Conservation (phyloP, 2,888 invertebrate species). For the Nezara viridula region DNA sequence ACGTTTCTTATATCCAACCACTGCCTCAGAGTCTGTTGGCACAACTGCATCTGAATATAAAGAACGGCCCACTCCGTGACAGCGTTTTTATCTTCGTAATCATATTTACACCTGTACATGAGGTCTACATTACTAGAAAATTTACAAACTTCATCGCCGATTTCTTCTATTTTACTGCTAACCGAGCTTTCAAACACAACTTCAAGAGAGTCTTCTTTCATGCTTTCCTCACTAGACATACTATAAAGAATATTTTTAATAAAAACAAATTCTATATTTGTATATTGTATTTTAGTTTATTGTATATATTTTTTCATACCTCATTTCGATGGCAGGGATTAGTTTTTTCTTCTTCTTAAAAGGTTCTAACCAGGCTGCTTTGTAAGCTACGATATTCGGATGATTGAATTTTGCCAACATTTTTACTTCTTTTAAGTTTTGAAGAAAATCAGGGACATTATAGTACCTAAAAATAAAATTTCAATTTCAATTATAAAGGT, state of each 20-base stretch:
- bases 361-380: slow-evolving; percentile 86
- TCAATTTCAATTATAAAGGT: too few relatives aligned
- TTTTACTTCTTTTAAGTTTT: slow-evolving; percentile 83
- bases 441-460: slow-evolving; percentile 76
- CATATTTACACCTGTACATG: slow-evolving; percentile 57
- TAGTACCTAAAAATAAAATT: slow-evolving; percentile 77
- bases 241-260: neutral
- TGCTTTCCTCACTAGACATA: slow-evolving; percentile 54
- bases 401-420: slow-evolving; percentile 84
- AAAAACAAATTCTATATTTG: neutral
- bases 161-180: slow-evolving; percentile 31
- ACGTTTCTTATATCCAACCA: slow-evolving; percentile 80
- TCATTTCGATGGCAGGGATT: slow-evolving; percentile 57
- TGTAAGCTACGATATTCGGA: slow-evolving; percentile 85
- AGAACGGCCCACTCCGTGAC: slow-evolving; percentile 76
- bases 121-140: slow-evolving; percentile 41
- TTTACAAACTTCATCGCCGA: slow-evolving; percentile 54
- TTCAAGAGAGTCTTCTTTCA: slow-evolving; percentile 63
- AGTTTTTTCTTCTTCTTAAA: slow-evolving; percentile 58
- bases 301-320: slow-evolving; percentile 30
- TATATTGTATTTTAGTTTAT: neutral
- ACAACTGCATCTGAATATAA: slow-evolving; percentile 88
- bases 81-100: slow-evolving; percentile 65
- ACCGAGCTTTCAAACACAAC: slow-evolving; percentile 63
- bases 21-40: slow-evolving; percentile 81